A percentile compares a stretch with the other conserved stretches of the same genome.
These are phyloP conservation scores for Diacarnus erythraeanus DNA, from an alignment of 37 sponge, comb jelly and placozoan species.

Conservation along the genomic window DNA sequence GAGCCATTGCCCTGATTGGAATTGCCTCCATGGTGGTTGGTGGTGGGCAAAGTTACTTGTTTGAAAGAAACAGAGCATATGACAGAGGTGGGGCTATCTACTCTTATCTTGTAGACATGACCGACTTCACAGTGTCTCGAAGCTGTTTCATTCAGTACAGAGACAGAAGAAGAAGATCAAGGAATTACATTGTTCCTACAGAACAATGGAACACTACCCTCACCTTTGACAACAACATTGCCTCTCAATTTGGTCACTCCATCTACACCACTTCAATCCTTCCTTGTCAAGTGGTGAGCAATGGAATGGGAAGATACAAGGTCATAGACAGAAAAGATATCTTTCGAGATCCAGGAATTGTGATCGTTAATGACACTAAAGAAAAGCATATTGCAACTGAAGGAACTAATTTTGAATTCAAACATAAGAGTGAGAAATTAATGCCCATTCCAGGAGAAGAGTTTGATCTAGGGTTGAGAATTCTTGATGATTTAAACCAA, in stretches of 20 bases:
- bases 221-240: background rate
- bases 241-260: background rate
- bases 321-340: background rate
- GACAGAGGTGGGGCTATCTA: background rate
- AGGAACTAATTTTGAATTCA: background rate
- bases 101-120: background rate
- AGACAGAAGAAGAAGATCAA: background rate
- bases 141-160: background rate
- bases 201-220: background rate
- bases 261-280: conserved; percentile 3
- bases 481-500: background rate
- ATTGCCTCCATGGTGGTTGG: background rate
- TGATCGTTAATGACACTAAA: background rate
- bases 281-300: conserved; percentile 6
- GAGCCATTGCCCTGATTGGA: background rate
- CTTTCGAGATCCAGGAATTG: background rate
- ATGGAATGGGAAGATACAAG: background rate
- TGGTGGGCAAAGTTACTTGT: background rate
- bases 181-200: background rate
- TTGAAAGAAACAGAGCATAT: background rate
- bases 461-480: background rate
- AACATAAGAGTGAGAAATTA: background rate
- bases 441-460: conserved; percentile 10
- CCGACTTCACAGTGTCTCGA: background rate
- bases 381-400: conserved; percentile 8